Percentiles rank a stretch among this genome's conserved stretches.
Conservation (phyloP, 2,888 invertebrate genomes). For the Catocala fraxini region DNA sequence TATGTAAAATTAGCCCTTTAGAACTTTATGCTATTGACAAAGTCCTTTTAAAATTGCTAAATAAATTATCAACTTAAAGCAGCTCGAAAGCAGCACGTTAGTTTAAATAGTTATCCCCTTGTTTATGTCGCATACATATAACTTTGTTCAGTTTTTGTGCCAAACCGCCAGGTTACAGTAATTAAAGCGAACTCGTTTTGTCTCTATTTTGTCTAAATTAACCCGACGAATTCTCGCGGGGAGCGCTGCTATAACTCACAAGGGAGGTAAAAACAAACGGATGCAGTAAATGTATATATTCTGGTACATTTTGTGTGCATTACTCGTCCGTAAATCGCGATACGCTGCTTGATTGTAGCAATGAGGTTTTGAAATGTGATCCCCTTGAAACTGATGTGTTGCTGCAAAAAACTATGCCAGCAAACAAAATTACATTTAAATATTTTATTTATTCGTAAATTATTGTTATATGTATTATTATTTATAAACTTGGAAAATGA, state of each 20-base stretch:
- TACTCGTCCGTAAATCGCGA: background rate
- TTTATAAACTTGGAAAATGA: too few species aligned
- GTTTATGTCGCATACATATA: slow-evolving; percentile 11
- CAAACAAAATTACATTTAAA: too few species aligned
- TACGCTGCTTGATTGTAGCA: background rate
- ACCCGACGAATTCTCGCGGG: slow-evolving; percentile 31
- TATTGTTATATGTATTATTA: too few species aligned
- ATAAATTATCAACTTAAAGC: too few species aligned
- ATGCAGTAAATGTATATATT: slow-evolving; percentile 2
- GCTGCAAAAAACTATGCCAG: too few species aligned
- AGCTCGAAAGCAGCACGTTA: background rate
- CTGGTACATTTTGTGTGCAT: background rate
- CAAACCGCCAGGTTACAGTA: slow-evolving; percentile 40
- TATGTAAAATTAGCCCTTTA: too few species aligned
- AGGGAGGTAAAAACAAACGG: slow-evolving; percentile 22
- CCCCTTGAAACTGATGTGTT: too few species aligned
- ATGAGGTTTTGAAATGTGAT: background rate
- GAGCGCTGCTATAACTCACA: slow-evolving; percentile 25
- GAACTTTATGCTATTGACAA: too few species aligned
- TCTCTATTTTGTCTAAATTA: slow-evolving; percentile 47
- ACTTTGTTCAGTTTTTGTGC: slow-evolving; percentile 42
- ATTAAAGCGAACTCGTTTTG: slow-evolving; percentile 44
- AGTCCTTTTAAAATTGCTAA: too few species aligned
- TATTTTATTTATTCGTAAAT: too few species aligned
- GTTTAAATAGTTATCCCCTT: background rate